A percentile compares a stretch with the other conserved stretches of the same genome.
Conservation (phyloP, 2,113 vertebrate genomes). For the Anhinga rufa region DNA sequence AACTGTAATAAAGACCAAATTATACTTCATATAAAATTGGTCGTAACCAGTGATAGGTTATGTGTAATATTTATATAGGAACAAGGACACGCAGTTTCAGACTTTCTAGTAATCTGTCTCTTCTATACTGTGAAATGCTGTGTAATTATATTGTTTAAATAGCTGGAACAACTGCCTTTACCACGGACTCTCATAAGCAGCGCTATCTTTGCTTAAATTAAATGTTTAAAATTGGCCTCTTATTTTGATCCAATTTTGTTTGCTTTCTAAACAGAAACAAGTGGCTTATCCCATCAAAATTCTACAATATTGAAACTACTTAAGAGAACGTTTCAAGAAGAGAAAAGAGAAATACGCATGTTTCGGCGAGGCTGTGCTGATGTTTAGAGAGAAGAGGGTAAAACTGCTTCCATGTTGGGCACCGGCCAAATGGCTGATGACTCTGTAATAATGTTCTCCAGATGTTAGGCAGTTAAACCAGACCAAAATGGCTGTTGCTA, state of each 20-base stretch:
- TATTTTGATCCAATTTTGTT: slow-evolving; percentile 56
- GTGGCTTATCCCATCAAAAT: slow-evolving; percentile 2
- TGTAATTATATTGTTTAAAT: slow-evolving; percentile 73
- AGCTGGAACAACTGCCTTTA: slow-evolving; percentile 62
- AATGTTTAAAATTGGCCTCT: slow-evolving; percentile 45
- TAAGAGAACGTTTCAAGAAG: neutral
- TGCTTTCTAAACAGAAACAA: slow-evolving; percentile 65
- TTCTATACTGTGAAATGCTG: slow-evolving; percentile 42
- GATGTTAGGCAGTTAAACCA: slow-evolving; percentile 54
- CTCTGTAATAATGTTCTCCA: slow-evolving; percentile 30
- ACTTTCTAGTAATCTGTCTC: slow-evolving; percentile 49
- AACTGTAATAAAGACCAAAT: slow-evolving; percentile 61
- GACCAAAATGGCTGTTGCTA: slow-evolving; percentile 23
- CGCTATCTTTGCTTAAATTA: slow-evolving; percentile 50
- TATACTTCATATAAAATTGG: slow-evolving; percentile 67
- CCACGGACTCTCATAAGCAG: slow-evolving; percentile 19
- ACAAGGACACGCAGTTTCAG: slow-evolving; percentile 13
- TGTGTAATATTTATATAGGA: slow-evolving; percentile 59
- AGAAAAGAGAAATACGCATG: neutral
- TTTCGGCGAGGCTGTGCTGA: neutral
- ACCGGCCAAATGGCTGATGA: neutral
- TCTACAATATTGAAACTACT: neutral
- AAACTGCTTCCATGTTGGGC: neutral
- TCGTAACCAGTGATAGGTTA: slow-evolving; percentile 58
- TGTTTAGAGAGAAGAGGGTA: neutral